A percentile compares a stretch with the other conserved stretches of the same genome.
These are phyloP conservation scores for Fabriciana adippe DNA, from an alignment of 2,888 invertebrate species.

Conservation along the genomic window DNA sequence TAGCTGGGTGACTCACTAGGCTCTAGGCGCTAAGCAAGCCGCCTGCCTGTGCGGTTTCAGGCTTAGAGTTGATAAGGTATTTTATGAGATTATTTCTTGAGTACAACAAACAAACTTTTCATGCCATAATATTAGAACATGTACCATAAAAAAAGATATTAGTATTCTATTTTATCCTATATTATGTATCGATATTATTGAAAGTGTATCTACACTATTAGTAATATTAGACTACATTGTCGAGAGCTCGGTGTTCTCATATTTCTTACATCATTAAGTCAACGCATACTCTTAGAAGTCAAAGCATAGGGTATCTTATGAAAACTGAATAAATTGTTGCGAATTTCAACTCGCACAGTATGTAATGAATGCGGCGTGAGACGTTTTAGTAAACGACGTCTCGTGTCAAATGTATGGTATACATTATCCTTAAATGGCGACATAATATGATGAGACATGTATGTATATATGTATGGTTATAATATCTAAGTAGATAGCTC, in stretches of 20 bases:
- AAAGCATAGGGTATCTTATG: slow-evolving; percentile 38
- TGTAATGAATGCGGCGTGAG: slow-evolving; percentile 25
- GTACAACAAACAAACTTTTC: too few species aligned
- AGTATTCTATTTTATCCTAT: not conserved
- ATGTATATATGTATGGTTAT: too few species aligned
- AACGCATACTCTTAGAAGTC: slow-evolving; percentile 46
- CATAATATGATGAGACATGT: too few species aligned
- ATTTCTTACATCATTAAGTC: slow-evolving; percentile 73
- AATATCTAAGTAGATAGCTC: too few species aligned
- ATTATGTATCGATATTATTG: slow-evolving; percentile 27
- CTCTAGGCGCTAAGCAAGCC: too few species aligned
- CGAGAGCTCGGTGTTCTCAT: slow-evolving; percentile 53
- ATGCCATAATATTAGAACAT: too few species aligned
- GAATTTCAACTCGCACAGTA: slow-evolving; percentile 15
- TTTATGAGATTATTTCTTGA: too few species aligned
- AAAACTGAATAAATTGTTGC: slow-evolving; percentile 38
- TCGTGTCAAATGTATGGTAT: slow-evolving; percentile 1
- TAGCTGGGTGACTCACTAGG: too few species aligned
- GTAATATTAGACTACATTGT: slow-evolving; percentile 55
- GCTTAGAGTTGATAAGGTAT: too few species aligned
- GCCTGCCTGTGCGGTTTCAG: too few species aligned
- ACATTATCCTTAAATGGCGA: not conserved
- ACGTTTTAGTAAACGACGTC: slow-evolving; percentile 26
- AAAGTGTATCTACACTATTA: slow-evolving; percentile 36
- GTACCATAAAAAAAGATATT: too few species aligned